Conservation (phyloP, 2,113 vertebrate genomes). For the Motacilla tschutschensis region DNA sequence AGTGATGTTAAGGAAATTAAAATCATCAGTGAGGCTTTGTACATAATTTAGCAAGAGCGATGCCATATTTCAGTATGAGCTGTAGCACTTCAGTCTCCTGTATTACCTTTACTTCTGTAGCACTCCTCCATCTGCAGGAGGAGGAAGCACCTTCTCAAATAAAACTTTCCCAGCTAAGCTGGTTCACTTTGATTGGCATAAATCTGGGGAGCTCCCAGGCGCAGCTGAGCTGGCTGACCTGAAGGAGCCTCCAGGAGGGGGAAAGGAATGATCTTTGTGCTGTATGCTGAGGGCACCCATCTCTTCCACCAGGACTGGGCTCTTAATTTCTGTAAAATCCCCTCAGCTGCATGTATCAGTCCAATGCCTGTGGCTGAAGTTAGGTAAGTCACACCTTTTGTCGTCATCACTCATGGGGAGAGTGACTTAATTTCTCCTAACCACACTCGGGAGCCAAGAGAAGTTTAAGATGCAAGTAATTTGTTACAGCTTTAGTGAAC, state of each 20-base stretch:
- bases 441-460: not conserved
- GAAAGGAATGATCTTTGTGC: accelerated
- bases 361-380: not conserved
- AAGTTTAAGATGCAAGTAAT: not conserved
- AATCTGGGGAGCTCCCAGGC: not conserved
- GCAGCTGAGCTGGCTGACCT: not conserved
- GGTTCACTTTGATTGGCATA: not conserved
- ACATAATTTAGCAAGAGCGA: not conserved
- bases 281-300: not conserved
- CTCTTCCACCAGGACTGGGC: not conserved
- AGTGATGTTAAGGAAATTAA: not conserved
- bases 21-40: not conserved
- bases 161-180: not conserved
- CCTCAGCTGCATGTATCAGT: not conserved
- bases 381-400: not conserved
- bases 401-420: not conserved
- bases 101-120: not conserved
- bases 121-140: not conserved
- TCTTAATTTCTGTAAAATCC: not conserved
- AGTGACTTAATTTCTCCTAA: not conserved
- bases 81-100: not conserved
- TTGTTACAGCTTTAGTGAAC: slow-evolving; percentile 1
- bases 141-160: not conserved
- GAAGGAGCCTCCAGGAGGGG: not conserved
- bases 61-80: not conserved